Evolutionary conservation across 2,888 invertebrate genomes (phyloP).

Genomic region (Keiferia lycopersicella): DNA sequence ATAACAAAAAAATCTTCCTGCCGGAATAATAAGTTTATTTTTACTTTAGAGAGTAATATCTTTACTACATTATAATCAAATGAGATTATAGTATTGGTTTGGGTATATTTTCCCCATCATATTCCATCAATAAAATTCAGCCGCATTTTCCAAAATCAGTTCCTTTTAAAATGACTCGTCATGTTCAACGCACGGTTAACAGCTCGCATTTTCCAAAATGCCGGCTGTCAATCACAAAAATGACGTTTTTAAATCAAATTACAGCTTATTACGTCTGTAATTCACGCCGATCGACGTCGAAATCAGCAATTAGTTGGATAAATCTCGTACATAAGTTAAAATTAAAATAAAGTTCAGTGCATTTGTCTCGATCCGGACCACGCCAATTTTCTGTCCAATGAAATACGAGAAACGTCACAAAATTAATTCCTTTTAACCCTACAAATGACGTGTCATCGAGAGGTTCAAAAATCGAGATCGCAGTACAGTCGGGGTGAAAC

Average conservation of each 20-base stretch:
- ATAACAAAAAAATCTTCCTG: no score
- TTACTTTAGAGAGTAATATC: no score
- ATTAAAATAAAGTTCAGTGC: slow-evolving; percentile 15
- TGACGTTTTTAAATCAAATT: slow-evolving; percentile 9
- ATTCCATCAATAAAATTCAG: background rate
- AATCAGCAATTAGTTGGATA: slow-evolving; percentile 17
- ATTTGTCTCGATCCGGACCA: slow-evolving; percentile 20
- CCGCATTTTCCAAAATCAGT: background rate
- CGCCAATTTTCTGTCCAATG: slow-evolving; percentile 19
- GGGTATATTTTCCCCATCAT: no score
- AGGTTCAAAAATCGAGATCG: slow-evolving; percentile 33
- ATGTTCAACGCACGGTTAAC: background rate
- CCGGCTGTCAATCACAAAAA: background rate
- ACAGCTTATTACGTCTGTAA: slow-evolving; percentile 3
- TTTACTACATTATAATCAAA: no score
- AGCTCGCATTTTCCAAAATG: background rate
- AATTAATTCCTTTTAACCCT: slow-evolving; percentile 19
- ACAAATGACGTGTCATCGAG: slow-evolving; percentile 27
- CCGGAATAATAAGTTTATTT: no score
- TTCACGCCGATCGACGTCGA: slow-evolving; percentile 8
- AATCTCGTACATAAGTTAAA: slow-evolving; percentile 17
- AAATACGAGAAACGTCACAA: slow-evolving; percentile 22
- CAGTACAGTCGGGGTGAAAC: slow-evolving; percentile 22
- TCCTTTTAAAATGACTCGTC: background rate
- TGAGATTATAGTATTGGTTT: no score